A percentile compares a stretch with the other conserved stretches of the same genome.
These are phyloP conservation scores for Aurelia sp. DNA, from an alignment of 30 jellyfish, hydroid and myxozoan genomes.

Conservation along the genomic window DNA sequence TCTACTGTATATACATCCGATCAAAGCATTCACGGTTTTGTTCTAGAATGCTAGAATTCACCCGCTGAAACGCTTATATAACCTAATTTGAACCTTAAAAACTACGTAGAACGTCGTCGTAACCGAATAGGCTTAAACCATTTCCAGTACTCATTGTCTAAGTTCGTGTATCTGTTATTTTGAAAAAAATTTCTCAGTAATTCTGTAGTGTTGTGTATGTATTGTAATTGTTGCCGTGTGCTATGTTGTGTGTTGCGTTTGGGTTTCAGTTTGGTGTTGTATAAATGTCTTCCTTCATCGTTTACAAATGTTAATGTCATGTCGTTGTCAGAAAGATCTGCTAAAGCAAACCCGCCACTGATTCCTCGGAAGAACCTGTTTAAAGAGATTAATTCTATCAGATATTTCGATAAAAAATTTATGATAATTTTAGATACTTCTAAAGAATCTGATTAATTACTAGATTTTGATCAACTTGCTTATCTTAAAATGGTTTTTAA, in stretches of 20 bases:
- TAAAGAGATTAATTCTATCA: constrained; percentile 1
- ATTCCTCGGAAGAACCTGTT: constrained; percentile 79
- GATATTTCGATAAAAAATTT: too few species aligned
- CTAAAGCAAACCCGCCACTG: constrained; percentile 77
- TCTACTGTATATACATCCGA: too few species aligned
- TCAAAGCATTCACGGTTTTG: too few species aligned
- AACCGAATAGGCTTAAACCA: constrained; percentile 52
- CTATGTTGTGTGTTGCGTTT: constrained; percentile 4
- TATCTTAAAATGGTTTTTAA: too few species aligned
- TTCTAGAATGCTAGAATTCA: too few species aligned
- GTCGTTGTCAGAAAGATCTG: constrained; percentile 54
- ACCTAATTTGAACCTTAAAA: too few species aligned
- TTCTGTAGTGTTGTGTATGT: constrained; percentile 27
- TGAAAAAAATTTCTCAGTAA: constrained; percentile 45
- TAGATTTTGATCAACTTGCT: too few species aligned
- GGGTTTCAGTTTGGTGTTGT: constrained; percentile 52
- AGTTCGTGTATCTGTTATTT: constrained; percentile 27
- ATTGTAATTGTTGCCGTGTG: constrained; percentile 5
- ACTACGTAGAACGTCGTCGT: constrained; percentile 7
- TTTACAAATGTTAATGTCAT: constrained; percentile 49
- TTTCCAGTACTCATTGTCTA: constrained; percentile 47
- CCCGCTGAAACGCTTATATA: too few species aligned
- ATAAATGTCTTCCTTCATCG: constrained; percentile 41
- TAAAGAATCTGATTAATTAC: too few species aligned
- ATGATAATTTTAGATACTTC: too few species aligned